Conservation (phyloP, 2,888 invertebrate species). For the Drosophila cognata region DNA sequence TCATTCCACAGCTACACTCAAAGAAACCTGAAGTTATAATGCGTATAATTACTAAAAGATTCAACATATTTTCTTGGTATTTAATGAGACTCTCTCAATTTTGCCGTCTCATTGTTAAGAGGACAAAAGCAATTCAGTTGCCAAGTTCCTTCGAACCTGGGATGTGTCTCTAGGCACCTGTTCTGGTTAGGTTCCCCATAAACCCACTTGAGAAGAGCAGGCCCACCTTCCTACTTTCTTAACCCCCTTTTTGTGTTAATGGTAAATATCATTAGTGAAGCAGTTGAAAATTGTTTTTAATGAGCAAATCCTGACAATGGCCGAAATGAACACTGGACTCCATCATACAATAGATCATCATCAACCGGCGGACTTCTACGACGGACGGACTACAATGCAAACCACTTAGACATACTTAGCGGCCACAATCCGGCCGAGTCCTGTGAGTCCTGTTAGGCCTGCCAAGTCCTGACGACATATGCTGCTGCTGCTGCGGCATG, state of each 20-base stretch:
- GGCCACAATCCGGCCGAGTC: constrained; percentile 3
- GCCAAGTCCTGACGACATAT: constrained; percentile 15
- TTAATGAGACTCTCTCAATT: constrained; percentile 5
- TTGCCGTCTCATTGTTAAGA: not conserved
- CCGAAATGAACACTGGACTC: constrained; percentile 43
- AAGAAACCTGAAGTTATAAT: not conserved
- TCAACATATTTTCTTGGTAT: not conserved
- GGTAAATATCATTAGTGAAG: constrained; percentile 51
- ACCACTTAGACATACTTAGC: constrained; percentile 77
- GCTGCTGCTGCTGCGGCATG: constrained; percentile 14
- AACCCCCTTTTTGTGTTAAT: not conserved
- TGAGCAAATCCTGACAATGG: constrained; percentile 55
- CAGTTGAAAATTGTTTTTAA: constrained; percentile 56
- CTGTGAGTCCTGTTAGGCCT: not conserved
- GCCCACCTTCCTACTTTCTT: not conserved
- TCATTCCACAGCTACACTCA: not conserved
- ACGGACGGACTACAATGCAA: constrained; percentile 39
- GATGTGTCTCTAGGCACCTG: constrained; percentile 11
- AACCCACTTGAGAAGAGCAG: constrained; percentile 14
- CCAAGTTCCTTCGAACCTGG: constrained; percentile 4
- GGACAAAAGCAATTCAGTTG: constrained; percentile 27
- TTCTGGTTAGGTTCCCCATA: constrained; percentile 17
- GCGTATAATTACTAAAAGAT: not conserved
- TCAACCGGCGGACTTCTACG: constrained; percentile 4
- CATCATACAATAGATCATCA: constrained; percentile 65